Evolutionary conservation across 2,113 vertebrate genomes (phyloP).

Genomic region (Orthonyx spaldingii): DNA sequence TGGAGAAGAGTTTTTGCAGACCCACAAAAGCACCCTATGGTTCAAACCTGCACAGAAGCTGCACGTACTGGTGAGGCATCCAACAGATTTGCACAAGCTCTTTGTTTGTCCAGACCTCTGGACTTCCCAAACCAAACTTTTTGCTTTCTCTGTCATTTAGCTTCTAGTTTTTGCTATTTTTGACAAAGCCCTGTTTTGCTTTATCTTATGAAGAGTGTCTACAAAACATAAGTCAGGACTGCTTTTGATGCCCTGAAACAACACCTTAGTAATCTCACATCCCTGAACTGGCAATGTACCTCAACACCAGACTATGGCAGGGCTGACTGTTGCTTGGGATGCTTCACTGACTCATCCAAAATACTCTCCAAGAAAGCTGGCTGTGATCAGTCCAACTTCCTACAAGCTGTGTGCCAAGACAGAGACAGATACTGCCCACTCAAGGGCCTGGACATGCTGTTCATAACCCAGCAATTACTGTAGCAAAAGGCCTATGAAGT

Average conservation of each 20-base stretch:
- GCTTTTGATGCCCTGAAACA: background rate
- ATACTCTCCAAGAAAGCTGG: background rate
- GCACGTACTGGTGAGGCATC: background rate
- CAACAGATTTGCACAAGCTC: background rate
- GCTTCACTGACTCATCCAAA: background rate
- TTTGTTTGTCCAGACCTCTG: background rate
- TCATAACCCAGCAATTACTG: background rate
- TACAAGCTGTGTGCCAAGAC: background rate
- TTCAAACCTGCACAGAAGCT: background rate
- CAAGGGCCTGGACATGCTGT: background rate
- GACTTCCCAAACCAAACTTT: background rate
- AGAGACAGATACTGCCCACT: background rate
- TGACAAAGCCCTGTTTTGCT: background rate
- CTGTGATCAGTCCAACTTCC: background rate
- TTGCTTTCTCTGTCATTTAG: background rate
- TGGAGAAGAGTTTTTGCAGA: background rate
- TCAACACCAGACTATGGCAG: background rate
- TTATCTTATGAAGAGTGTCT: background rate
- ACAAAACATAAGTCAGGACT: background rate
- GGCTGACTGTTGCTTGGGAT: background rate
- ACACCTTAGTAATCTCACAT: background rate
- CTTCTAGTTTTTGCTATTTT: background rate
- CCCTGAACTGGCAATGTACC: background rate
- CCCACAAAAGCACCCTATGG: background rate
- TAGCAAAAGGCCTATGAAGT: background rate